Base-by-base conservation (phyloP, 2,888 invertebrate genomes). In the Diaprepes abbreviatus region DNA sequence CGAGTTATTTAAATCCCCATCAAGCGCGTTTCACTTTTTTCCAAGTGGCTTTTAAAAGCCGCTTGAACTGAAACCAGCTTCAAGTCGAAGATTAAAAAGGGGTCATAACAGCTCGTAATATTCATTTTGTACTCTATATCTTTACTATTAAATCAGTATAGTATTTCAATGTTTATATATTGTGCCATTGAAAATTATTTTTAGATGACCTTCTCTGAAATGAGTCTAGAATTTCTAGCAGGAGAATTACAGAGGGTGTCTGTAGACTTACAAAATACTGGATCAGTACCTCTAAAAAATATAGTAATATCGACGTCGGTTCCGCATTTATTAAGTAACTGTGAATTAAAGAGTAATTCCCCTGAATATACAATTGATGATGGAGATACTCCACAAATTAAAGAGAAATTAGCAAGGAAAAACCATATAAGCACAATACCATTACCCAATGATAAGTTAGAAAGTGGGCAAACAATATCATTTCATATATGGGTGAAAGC, bases 211-310 rank as follows among this genome's bases (percentile, higher is more conserved):
- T 92, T 94, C 79, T 88, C 89, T 21, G 90, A 91, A 80, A 87
- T 91, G 40, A 88, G 87, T 57, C 83, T 87, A 0, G 89, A 91
- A 62, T 88, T 93, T 80, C 84, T 94, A 57, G 89, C 91, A 77
- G 93, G 93, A 3, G 93, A 94, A 84, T 86, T 94, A 74, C 88
- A 91, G 75, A 87, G 86, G 58, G 85, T 93, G 10, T 87, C 88
- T 57, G 86, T 94, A 14, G 89, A 91, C 75, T 86, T 94, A 62
- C 86, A 87, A 40, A 93, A 93, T 79, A 88, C 89, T 28, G 93
- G 93, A 9, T 87, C 89, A 71, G 87, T 89, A 14, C 87, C 89
- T 19, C 85, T 92, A 80, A 87, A 85, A 55, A 88, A 89, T 75
- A 83, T 92, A 65, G 85, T 88, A 74, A 82, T 94, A 66, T 91